Conservation (phyloP, 2,797 vertebrate species). For the Sciurus vulgaris region DNA sequence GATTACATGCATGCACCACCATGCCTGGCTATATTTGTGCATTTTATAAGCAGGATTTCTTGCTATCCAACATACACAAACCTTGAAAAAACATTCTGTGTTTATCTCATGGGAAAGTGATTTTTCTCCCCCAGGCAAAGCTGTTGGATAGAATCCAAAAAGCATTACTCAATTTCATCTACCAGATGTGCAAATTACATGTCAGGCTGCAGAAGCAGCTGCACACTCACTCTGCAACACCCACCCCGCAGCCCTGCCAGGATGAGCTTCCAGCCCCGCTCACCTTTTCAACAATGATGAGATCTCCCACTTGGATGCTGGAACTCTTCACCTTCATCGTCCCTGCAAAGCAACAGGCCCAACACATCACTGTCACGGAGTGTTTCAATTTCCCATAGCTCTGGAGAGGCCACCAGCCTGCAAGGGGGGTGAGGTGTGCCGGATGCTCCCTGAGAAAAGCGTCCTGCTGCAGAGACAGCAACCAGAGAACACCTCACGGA, state of each 20-base stretch:
- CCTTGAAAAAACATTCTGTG: neutral
- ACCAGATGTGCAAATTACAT: fast-evolving
- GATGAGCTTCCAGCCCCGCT: slow-evolving; percentile 38
- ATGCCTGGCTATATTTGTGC: neutral
- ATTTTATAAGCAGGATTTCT: neutral
- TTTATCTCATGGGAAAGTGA: neutral
- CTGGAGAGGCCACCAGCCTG: fast-evolving
- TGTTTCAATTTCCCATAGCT: fast-evolving
- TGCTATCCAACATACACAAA: neutral
- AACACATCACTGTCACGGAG: fast-evolving
- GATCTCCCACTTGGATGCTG: slow-evolving; percentile 98
- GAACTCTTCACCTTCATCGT: slow-evolving; percentile 98
- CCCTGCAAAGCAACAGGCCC: slow-evolving; percentile 87
- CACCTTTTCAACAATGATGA: slow-evolving; percentile 99
- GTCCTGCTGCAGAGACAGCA: neutral
- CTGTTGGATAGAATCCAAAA: neutral
- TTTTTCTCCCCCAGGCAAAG: neutral
- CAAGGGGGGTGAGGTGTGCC: fast-evolving
- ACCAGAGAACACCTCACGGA: fast-evolving
- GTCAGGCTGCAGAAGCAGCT: fast-evolving
- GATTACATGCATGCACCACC: neutral
- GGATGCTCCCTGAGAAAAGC: neutral
- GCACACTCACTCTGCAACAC: fast-evolving
- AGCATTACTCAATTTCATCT: neutral
- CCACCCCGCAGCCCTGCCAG: fast-evolving